phyloP scores from a whole-genome alignment of 92 coral and sea anemone species.

The Micromussa lordhowensis region DNA sequence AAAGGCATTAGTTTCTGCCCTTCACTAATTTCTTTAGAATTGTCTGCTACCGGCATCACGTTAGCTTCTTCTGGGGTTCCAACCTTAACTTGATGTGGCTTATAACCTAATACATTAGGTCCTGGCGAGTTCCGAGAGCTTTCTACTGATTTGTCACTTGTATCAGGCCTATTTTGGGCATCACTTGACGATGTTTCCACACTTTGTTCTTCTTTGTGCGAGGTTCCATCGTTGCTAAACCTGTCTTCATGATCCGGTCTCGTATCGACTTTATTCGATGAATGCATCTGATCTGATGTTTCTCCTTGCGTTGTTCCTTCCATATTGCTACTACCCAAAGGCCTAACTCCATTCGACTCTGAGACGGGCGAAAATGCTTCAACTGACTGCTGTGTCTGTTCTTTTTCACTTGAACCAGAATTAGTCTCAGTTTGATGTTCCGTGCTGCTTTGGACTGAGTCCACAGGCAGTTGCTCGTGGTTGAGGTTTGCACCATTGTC shows the following conservation, averaged over 20 bases:
- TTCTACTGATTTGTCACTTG: background rate
- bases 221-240: background rate
- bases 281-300: background rate
- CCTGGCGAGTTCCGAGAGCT: background rate
- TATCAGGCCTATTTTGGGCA: background rate
- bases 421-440: background rate
- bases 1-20: background rate
- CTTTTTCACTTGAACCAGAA: background rate
- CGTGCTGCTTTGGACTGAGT: background rate
- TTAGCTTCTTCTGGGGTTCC: slow-evolving; percentile 24
- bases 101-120: background rate
- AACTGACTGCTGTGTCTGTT: background rate
- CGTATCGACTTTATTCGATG: background rate
- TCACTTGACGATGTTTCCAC: background rate
- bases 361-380: background rate
- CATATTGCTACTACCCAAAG: background rate
- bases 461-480: background rate
- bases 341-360: background rate
- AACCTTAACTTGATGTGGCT: slow-evolving; percentile 12
- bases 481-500: background rate
- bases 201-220: background rate
- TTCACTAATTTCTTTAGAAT: background rate
- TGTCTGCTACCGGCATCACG: background rate
- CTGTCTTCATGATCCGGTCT: background rate
- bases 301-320: background rate